A percentile compares a stretch with the other conserved stretches of the same genome.
Evolutionary conservation across 2,888 invertebrate species (phyloP).

Genomic region (Temnothorax rugatulus): DNA sequence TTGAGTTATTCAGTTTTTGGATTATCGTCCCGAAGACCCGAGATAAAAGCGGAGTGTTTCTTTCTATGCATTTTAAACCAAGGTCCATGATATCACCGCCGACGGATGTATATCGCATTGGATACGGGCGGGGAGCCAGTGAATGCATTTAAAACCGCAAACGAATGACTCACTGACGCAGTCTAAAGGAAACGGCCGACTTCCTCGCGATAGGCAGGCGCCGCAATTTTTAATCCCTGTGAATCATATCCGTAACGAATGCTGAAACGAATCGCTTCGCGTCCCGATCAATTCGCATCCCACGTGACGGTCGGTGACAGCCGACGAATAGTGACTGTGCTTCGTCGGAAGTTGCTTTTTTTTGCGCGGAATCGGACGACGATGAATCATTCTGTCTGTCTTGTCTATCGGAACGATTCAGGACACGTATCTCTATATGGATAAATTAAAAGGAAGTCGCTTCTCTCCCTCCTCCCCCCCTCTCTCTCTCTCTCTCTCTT

Average conservation of each 20-base stretch:
- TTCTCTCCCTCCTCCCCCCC: neutral
- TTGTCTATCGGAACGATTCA: slow-evolving; percentile 46
- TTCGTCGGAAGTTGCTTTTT: slow-evolving; percentile 51
- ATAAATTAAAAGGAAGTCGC: slow-evolving; percentile 42
- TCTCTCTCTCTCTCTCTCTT: neutral
- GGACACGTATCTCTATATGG: slow-evolving; percentile 3
- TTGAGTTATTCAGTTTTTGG: slow-evolving; percentile 14
- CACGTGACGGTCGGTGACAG: slow-evolving; percentile 53
- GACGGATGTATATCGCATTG: neutral
- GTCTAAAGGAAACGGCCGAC: slow-evolving; percentile 60
- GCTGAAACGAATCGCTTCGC: slow-evolving; percentile 69
- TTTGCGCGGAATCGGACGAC: slow-evolving; percentile 40
- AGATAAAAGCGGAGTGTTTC: neutral
- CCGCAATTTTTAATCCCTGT: slow-evolving; percentile 68
- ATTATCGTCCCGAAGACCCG: neutral
- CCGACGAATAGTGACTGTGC: slow-evolving; percentile 63
- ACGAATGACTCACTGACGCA: slow-evolving; percentile 39
- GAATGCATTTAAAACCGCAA: slow-evolving; percentile 40
- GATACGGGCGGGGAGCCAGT: neutral
- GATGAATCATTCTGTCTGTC: slow-evolving; percentile 54
- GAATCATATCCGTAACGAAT: slow-evolving; percentile 71
- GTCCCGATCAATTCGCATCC: slow-evolving; percentile 68
- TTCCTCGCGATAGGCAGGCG: slow-evolving; percentile 52
- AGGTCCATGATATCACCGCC: neutral
- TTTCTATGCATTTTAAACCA: neutral